Evolutionary conservation across 2,797 vertebrate genomes (phyloP).

Genomic region (Peromyscus melanophrys): DNA sequence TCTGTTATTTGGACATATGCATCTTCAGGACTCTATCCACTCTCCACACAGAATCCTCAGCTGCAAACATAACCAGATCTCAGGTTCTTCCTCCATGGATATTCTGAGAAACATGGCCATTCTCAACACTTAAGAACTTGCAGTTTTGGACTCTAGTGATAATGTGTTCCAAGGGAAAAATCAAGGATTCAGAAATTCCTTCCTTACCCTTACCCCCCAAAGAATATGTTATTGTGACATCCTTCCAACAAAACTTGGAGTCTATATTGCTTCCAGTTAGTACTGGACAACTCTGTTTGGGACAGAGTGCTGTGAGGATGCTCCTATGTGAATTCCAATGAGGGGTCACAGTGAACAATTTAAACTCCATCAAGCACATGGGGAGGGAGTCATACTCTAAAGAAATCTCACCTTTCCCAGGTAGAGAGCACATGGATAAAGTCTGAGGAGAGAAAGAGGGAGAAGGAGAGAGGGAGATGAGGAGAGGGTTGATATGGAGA

Average conservation of each 20-base stretch:
- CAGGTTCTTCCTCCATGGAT: too few relatives aligned
- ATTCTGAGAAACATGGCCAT: too few relatives aligned
- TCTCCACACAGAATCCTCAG: too few relatives aligned
- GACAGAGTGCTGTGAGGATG: too few relatives aligned
- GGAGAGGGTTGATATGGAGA: accelerated
- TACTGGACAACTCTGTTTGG: background rate
- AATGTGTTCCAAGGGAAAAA: too few relatives aligned
- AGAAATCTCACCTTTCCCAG: background rate
- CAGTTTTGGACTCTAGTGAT: too few relatives aligned
- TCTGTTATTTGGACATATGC: slow-evolving; percentile 33
- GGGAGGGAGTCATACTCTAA: background rate
- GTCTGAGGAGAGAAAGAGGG: background rate
- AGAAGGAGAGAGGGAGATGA: background rate
- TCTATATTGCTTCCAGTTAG: background rate
- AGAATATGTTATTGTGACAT: background rate
- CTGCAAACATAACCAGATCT: too few relatives aligned
- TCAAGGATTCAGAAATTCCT: background rate
- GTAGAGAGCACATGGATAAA: background rate
- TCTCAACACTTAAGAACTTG: too few relatives aligned
- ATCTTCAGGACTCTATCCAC: too few relatives aligned
- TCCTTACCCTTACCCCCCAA: background rate
- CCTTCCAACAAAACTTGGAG: background rate
- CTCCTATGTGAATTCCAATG: background rate
- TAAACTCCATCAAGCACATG: background rate
- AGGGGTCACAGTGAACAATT: background rate